A percentile compares a stretch with the other conserved stretches of the same genome.
These are phyloP conservation scores for Ctenochaetus hawaiiensis DNA, from an alignment of 2,797 vertebrate genomes.

Conservation along the genomic window DNA sequence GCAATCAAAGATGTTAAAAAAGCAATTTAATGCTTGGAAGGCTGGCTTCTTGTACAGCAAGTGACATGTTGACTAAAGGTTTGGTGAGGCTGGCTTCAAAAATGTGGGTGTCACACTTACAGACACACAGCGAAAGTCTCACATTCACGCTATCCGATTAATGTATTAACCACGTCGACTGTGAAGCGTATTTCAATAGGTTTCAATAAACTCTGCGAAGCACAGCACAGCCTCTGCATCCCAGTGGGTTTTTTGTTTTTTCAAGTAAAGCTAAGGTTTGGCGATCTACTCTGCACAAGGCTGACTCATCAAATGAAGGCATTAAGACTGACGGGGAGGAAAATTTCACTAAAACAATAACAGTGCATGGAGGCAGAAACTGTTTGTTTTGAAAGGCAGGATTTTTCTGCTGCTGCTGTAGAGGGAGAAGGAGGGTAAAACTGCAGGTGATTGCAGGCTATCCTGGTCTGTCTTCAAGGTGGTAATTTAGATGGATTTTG, in stretches of 20 bases:
- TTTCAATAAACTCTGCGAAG: slow-evolving; percentile 17
- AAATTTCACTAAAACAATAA: slow-evolving; percentile 59
- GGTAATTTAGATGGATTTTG: slow-evolving; percentile 61
- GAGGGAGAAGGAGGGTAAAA: slow-evolving; percentile 18
- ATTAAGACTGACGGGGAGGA: slow-evolving; percentile 33
- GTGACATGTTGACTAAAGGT: not conserved
- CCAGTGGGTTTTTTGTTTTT: slow-evolving; percentile 14
- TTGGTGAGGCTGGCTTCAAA: slow-evolving; percentile 5
- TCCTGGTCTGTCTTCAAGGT: slow-evolving; percentile 46
- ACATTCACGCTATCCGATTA: slow-evolving; percentile 8
- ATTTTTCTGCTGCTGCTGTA: slow-evolving; percentile 28
- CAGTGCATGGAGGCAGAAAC: slow-evolving; percentile 24
- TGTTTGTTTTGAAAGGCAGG: slow-evolving; percentile 31
- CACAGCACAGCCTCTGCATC: slow-evolving; percentile 42
- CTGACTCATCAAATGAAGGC: slow-evolving; percentile 67
- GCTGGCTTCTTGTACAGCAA: slow-evolving; percentile 6
- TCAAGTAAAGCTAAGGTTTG: slow-evolving; percentile 36
- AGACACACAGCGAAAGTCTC: slow-evolving; percentile 1
- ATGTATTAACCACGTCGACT: not conserved
- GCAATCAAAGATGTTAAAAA: slow-evolving; percentile 43
- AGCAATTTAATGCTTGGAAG: slow-evolving; percentile 24
- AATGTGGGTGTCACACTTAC: not conserved
- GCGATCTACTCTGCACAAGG: slow-evolving; percentile 47
- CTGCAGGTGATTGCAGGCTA: slow-evolving; percentile 62
- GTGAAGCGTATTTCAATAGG: slow-evolving; percentile 27